Evolutionary conservation across 2,797 vertebrate species (phyloP).

Genomic region (Peromyscus attwateri): DNA sequence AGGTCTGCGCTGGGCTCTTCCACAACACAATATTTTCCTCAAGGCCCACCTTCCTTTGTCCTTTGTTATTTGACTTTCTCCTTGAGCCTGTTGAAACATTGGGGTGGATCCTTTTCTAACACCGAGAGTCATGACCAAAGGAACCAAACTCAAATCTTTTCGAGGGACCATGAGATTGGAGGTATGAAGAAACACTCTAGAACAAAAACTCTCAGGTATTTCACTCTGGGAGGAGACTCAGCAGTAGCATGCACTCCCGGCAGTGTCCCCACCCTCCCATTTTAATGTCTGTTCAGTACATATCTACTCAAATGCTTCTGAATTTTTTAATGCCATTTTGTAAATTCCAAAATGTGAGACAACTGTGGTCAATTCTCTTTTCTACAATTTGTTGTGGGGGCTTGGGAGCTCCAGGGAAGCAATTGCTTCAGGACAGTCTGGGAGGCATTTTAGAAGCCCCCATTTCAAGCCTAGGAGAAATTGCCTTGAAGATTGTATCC

Average conservation of each 20-base stretch:
- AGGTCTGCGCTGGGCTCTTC: neutral
- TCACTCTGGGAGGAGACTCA: neutral
- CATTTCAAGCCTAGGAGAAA: constrained; percentile 27
- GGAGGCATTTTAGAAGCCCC: constrained; percentile 15
- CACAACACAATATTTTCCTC: neutral
- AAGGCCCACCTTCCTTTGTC: neutral
- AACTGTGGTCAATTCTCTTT: neutral
- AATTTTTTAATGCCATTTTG: constrained; percentile 20
- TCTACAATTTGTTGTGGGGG: neutral
- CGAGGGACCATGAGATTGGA: neutral
- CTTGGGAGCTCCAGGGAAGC: constrained; percentile 5
- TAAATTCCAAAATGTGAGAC: neutral
- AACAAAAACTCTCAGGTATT: neutral
- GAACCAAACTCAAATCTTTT: neutral
- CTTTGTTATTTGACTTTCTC: constrained; percentile 24
- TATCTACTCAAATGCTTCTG: constrained; percentile 35
- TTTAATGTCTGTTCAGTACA: constrained; percentile 25
- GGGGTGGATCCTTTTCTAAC: neutral
- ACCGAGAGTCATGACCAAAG: neutral
- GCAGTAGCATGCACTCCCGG: neutral
- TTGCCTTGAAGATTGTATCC: constrained; percentile 44
- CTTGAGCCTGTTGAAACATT: neutral
- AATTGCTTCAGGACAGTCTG: constrained; percentile 7
- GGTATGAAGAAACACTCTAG: neutral
- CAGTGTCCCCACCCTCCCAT: neutral